These are phyloP conservation scores for Zoanthus solanderi DNA, from an alignment of 92 coral and sea anemone genomes.

Conservation along the genomic window DNA sequence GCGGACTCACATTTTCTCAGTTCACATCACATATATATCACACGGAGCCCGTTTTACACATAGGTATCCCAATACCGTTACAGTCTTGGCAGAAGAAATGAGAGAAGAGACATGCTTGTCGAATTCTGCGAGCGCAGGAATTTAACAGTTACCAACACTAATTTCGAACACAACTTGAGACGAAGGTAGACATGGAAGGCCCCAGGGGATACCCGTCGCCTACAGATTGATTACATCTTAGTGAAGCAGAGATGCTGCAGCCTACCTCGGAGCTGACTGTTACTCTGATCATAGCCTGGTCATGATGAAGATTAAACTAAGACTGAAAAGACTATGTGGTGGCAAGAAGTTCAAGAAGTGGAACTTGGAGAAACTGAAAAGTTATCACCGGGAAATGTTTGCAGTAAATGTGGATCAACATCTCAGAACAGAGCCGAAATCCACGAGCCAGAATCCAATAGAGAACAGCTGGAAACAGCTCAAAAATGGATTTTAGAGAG, in stretches of 20 bases:
- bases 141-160: background rate
- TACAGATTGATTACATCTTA: slow-evolving; percentile 46
- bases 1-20: background rate
- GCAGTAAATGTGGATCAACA: slow-evolving; percentile 10
- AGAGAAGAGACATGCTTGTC: slow-evolving; percentile 16
- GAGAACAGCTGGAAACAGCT: slow-evolving; percentile 38
- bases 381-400: slow-evolving; percentile 29
- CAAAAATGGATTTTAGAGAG: slow-evolving; percentile 31
- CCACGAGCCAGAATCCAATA: slow-evolving; percentile 6
- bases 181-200: slow-evolving; percentile 36
- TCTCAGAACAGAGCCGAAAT: slow-evolving; percentile 18
- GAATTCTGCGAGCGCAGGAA: slow-evolving; percentile 32
- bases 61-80: background rate
- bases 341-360: slow-evolving; percentile 29
- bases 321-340: slow-evolving; percentile 25
- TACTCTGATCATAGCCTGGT: slow-evolving; percentile 38
- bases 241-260: slow-evolving; percentile 39
- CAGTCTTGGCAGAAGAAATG: slow-evolving; percentile 31
- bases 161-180: slow-evolving; percentile 39
- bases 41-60: background rate
- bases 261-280: slow-evolving; percentile 3
- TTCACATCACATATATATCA: background rate
- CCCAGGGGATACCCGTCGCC: slow-evolving; percentile 24
- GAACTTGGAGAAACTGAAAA: slow-evolving; percentile 32
- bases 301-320: slow-evolving; percentile 28